These are phyloP conservation scores for Hylaea fasciaria DNA, from an alignment of 2,888 invertebrate species.

Conservation along the genomic window DNA sequence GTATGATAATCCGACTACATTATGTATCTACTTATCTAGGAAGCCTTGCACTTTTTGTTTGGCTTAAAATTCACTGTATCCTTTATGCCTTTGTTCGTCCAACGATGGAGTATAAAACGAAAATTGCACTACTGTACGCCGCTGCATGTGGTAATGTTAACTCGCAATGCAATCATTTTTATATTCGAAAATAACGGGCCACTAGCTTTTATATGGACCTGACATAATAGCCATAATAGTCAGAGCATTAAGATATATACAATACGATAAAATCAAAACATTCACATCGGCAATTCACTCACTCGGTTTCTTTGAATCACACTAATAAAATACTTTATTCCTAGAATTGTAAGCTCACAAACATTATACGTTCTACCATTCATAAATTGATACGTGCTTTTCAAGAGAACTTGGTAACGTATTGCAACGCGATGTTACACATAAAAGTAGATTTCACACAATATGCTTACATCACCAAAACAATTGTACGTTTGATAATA, in stretches of 20 bases:
- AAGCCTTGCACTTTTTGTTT: constrained; percentile 27
- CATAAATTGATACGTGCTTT: background rate
- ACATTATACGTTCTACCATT: background rate
- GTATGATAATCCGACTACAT: too few species aligned
- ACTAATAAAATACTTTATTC: constrained; percentile 6
- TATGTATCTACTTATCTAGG: background rate
- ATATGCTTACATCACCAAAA: constrained; percentile 26
- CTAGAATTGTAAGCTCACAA: background rate
- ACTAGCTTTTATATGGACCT: constrained; percentile 10
- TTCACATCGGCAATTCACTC: constrained; percentile 6
- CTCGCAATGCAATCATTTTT: constrained; percentile 57
- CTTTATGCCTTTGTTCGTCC: constrained; percentile 55
- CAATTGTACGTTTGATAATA: constrained; percentile 38
- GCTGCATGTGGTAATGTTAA: constrained; percentile 57
- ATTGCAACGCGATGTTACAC: constrained; percentile 2
- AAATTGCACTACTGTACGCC: constrained; percentile 60
- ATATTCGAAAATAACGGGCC: constrained; percentile 54
- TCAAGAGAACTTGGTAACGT: too few species aligned
- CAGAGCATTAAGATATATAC: constrained; percentile 24
- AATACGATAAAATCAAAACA: constrained; percentile 15
- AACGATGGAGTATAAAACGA: constrained; percentile 65
- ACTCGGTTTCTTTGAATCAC: background rate
- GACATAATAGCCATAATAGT: constrained; percentile 24
- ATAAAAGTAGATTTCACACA: constrained; percentile 24
- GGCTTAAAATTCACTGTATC: constrained; percentile 22